Evolutionary conservation across 1,140 invertebrate genomes (phyloP), one percentile per base, ranked within the genome.

Genomic region (Teleogryllus occipitalis): DNA sequence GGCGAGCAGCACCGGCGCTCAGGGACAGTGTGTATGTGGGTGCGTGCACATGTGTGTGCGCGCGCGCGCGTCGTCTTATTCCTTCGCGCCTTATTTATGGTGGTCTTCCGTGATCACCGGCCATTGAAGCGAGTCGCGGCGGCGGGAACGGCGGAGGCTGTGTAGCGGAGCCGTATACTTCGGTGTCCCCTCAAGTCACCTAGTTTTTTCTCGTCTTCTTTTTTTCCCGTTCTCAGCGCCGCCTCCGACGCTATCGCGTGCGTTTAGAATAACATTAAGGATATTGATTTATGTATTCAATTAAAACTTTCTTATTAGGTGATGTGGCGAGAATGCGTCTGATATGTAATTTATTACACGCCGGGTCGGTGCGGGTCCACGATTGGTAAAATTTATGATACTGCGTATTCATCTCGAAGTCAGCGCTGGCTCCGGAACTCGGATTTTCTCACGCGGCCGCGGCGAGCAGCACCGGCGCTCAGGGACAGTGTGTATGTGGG

Each of bases 251-350:
- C 54, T 65, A 65, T 65, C 54, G 54, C 54, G 54, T 65, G 54
- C 54, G 54, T 65, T 65, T 65, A 65, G 54, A 65, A 65, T 65
- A 65, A 65, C 18, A 65, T 65, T 65, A 65, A 65, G 54, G 54
- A 65, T 65, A 65, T 65, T 65, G 54, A 65, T 65, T 65, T 65
- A 65, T 65, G 54, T 14, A 65, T 65, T 65, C 54, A 3, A 65
- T 65, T 65, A 65, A 65, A 65, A 39, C 10, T 65, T 65, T 65
- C 54, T 65, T 65, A 65, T 65, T 65, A 65, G 54, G 54, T 65
- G 54, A 65, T 65, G 54, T 18, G 10, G 54, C 54, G 54, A 65
- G 54, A 65, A 65, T 65, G 54, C 54, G 54, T 18, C 54, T 65
- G 54, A 65, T 65, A 65, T 65, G 54, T 65, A 65, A 65, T 65